Evolutionary conservation across 2,888 invertebrate genomes (phyloP).

Genomic region (Lycocerus yunnanus): DNA sequence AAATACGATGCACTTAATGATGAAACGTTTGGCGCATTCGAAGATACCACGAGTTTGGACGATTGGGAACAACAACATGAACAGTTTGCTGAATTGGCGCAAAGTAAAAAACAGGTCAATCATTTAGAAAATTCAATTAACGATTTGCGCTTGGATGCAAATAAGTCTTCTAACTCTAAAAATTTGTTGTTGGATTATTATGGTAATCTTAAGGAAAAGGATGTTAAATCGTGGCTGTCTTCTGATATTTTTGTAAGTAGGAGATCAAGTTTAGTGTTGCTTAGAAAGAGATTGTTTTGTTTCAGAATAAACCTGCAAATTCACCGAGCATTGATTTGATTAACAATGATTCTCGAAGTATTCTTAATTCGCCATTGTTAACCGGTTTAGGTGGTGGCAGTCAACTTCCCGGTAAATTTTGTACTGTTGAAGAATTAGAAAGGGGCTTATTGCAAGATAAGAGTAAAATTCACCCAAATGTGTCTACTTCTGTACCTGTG

Average conservation of each 20-base stretch:
- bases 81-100: constrained; percentile 66
- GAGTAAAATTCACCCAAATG: constrained; percentile 40
- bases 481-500: constrained; percentile 33
- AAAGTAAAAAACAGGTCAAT: constrained; percentile 54
- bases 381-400: background rate
- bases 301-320: constrained; percentile 11
- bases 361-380: background rate
- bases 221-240: background rate
- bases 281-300: background rate
- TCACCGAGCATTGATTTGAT: background rate
- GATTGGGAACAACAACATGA: constrained; percentile 79
- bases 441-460: constrained; percentile 63
- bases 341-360: background rate
- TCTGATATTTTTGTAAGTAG: background rate
- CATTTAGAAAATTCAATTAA: constrained; percentile 42
- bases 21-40: constrained; percentile 86
- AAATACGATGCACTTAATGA: constrained; percentile 92
- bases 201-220: background rate
- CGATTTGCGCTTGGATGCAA: background rate
- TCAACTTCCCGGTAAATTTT: constrained; percentile 62
- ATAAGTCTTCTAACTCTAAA: background rate
- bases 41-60: constrained; percentile 58
- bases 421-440: constrained; percentile 76
- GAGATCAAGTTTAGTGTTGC: background rate
- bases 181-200: background rate